phyloP scores from a whole-genome alignment of 2,797 vertebrate genomes.

The Cossypha polioptera region DNA sequence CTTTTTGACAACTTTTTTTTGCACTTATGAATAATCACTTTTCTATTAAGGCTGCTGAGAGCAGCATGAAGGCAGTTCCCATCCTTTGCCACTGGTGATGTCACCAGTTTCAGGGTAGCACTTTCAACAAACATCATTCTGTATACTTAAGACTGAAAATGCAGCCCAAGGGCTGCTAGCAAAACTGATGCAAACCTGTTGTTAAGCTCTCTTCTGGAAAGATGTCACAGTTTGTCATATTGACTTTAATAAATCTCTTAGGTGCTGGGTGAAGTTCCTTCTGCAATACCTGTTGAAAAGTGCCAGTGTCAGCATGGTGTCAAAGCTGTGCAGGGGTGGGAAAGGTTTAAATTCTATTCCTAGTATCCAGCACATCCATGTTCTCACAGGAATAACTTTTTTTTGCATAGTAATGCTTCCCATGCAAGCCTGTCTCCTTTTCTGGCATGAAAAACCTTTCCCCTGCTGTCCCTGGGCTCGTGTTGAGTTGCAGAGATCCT shows the following conservation, averaged over 20 bases:
- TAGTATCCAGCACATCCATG: neutral
- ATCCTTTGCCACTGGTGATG: constrained; percentile 29
- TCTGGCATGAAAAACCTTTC: neutral
- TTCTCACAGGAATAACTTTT: neutral
- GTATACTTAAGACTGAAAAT: neutral
- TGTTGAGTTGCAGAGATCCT: neutral
- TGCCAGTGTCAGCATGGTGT: neutral
- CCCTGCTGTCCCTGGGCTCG: neutral
- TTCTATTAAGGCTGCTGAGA: constrained; percentile 22
- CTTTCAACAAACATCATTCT: neutral
- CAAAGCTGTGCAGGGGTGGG: neutral
- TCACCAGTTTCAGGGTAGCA: constrained; percentile 44
- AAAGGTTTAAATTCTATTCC: neutral
- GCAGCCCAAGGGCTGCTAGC: neutral
- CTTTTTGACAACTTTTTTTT: neutral
- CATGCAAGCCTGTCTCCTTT: neutral
- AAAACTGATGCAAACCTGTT: neutral
- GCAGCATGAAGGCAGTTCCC: constrained; percentile 15
- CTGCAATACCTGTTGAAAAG: constrained; percentile 7
- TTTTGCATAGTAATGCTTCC: neutral
- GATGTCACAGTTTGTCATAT: neutral
- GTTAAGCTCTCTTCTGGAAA: constrained; percentile 13
- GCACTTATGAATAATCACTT: constrained; percentile 24
- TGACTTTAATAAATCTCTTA: neutral
- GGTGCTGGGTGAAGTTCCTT: neutral